Evolutionary conservation across 2,888 invertebrate species (phyloP).

Genomic region (Nasonia oneida): DNA sequence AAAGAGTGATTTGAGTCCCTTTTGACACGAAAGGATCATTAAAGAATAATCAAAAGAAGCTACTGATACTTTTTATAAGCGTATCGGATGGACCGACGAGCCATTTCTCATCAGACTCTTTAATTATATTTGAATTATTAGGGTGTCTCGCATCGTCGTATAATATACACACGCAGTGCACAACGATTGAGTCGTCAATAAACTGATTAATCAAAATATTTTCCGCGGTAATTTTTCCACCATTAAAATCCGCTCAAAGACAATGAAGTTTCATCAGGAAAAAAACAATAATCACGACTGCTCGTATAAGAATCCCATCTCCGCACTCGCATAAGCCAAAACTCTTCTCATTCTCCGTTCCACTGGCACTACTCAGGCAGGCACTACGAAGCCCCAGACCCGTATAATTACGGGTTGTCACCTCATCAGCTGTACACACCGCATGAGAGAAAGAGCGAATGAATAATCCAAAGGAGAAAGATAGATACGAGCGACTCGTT

Average conservation of each 20-base stretch:
- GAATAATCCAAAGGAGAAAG: slow-evolving; percentile 63
- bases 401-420: slow-evolving; percentile 80
- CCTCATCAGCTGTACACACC: slow-evolving; percentile 75
- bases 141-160: not conserved
- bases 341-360: slow-evolving; percentile 7
- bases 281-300: not conserved
- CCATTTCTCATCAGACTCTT: not conserved
- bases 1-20: slow-evolving; percentile 45
- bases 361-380: slow-evolving; percentile 75
- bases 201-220: slow-evolving; percentile 16
- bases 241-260: not conserved
- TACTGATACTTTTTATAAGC: not conserved
- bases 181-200: slow-evolving; percentile 7
- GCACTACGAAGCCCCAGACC: slow-evolving; percentile 74
- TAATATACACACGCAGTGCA: not conserved
- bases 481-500: slow-evolving; percentile 61
- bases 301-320: not conserved
- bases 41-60: not conserved
- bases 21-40: slow-evolving; percentile 24
- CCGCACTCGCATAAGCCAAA: not conserved
- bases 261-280: not conserved
- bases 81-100: not conserved
- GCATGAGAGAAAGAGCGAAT: slow-evolving; percentile 21
- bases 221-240: not conserved
- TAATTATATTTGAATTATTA: slow-evolving; percentile 12